Conservation (phyloP, 2,888 invertebrate species). For the Masnerella sp. region DNA sequence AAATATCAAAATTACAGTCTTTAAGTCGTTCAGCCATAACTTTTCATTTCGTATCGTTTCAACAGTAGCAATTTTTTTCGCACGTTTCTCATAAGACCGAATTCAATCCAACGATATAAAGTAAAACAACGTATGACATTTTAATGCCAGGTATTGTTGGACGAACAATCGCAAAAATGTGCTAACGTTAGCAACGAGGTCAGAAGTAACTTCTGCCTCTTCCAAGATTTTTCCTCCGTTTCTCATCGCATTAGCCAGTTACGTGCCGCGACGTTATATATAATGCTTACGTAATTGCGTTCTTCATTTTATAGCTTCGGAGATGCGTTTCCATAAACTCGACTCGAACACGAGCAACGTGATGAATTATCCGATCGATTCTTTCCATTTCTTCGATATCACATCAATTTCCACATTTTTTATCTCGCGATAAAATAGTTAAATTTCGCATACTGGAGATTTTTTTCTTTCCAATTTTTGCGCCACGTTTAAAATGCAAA, state of each 20-base stretch:
- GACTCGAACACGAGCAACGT: not conserved
- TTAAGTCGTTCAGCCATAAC: too few relatives aligned
- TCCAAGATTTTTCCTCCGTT: constrained; percentile 38
- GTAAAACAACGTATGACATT: constrained; percentile 24
- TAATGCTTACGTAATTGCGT: constrained; percentile 31
- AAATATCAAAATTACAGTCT: too few relatives aligned
- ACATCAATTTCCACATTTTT: too few relatives aligned
- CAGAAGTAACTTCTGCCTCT: constrained; percentile 33
- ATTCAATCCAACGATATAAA: constrained; percentile 3
- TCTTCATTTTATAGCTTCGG: constrained; percentile 37
- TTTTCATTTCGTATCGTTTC: not conserved
- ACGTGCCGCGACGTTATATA: constrained; percentile 23
- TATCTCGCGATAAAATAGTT: too few relatives aligned
- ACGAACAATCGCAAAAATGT: constrained; percentile 51
- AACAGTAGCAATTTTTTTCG: not conserved
- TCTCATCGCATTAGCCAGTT: constrained; percentile 33
- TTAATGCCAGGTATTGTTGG: constrained; percentile 36
- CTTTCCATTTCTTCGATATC: too few relatives aligned
- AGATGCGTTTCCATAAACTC: constrained; percentile 8
- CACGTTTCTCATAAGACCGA: not conserved
- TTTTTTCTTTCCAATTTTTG: too few relatives aligned
- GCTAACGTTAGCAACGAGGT: constrained; percentile 44
- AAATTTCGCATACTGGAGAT: too few relatives aligned
- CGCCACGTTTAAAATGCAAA: too few relatives aligned
- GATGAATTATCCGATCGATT: too few relatives aligned